phyloP scores from a whole-genome alignment of 2,888 invertebrate genomes.

The Drosophila percnosoma region DNA sequence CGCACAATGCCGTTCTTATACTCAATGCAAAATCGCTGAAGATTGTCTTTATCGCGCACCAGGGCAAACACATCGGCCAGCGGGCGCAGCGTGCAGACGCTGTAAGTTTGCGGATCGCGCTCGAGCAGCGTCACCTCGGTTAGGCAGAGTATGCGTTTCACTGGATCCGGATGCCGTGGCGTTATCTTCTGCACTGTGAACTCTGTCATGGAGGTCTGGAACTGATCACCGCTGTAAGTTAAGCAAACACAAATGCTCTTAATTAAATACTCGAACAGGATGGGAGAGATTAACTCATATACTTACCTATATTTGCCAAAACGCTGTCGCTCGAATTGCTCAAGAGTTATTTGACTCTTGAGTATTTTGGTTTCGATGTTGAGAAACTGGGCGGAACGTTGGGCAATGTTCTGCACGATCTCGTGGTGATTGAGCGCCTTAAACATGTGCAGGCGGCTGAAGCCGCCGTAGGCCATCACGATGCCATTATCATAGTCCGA shows the following conservation, averaged over 20 bases:
- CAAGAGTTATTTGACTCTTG: slow-evolving; percentile 92
- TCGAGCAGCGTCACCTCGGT: slow-evolving; percentile 98
- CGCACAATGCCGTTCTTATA: slow-evolving; percentile 96
- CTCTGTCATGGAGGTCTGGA: slow-evolving; percentile 97
- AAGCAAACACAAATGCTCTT: slow-evolving; percentile 3
- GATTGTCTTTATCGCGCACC: slow-evolving; percentile 94
- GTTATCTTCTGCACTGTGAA: slow-evolving; percentile 98
- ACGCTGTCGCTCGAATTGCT: slow-evolving; percentile 94
- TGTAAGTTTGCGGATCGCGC: slow-evolving; percentile 98
- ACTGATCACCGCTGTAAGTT: slow-evolving; percentile 93
- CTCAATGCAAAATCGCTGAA: slow-evolving; percentile 97
- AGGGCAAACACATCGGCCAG: slow-evolving; percentile 95
- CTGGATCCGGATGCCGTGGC: slow-evolving; percentile 92
- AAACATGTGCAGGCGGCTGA: slow-evolving; percentile 96
- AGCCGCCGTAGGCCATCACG: slow-evolving; percentile 95
- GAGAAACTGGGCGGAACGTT: slow-evolving; percentile 92
- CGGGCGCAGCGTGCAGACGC: slow-evolving; percentile 94
- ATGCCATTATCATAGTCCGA: slow-evolving; percentile 97
- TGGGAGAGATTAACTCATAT: neutral
- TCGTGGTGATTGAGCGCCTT: slow-evolving; percentile 93
- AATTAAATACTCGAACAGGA: slow-evolving; percentile 80
- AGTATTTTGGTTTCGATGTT: slow-evolving; percentile 93
- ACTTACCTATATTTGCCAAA: slow-evolving; percentile 95
- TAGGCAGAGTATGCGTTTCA: slow-evolving; percentile 95
- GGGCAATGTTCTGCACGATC: slow-evolving; percentile 93